A percentile compares a stretch with the other conserved stretches of the same genome.
These are phyloP conservation scores for Exocentrus adspersus DNA, from an alignment of 2,888 invertebrate species.

Conservation along the genomic window DNA sequence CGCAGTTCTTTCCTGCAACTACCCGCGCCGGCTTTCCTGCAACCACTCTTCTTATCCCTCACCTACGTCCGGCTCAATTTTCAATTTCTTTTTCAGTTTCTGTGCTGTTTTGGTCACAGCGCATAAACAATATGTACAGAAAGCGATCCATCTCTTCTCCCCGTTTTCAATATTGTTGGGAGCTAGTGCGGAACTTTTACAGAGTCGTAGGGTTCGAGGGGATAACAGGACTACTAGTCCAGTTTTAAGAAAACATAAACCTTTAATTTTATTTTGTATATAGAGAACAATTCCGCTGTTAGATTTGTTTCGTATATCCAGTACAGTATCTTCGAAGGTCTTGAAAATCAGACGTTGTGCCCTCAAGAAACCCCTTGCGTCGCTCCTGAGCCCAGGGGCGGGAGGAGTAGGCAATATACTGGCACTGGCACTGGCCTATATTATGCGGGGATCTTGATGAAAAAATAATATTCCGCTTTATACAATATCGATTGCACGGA, in stretches of 20 bases:
- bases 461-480: constrained; percentile 58
- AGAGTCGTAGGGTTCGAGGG: too few species aligned
- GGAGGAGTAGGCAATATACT: constrained; percentile 54
- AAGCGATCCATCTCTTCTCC: constrained; percentile 59
- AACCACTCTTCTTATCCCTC: constrained; percentile 28
- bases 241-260: too few species aligned
- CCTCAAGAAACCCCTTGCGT: too few species aligned
- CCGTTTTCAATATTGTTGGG: constrained; percentile 56
- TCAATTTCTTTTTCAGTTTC: constrained; percentile 54
- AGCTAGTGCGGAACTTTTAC: constrained; percentile 7
- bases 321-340: too few species aligned
- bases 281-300: too few species aligned
- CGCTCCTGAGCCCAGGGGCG: neutral
- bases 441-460: constrained; percentile 56
- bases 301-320: too few species aligned
- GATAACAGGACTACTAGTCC: too few species aligned
- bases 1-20: neutral
- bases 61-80: constrained; percentile 55
- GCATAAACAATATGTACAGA: constrained; percentile 61
- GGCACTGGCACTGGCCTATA: too few species aligned
- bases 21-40: constrained; percentile 20
- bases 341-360: too few species aligned
- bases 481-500: constrained; percentile 44
- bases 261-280: too few species aligned
- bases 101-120: constrained; percentile 44